Conservation (phyloP, 1,140 invertebrate genomes). For the Lutraria rhynchaena region DNA sequence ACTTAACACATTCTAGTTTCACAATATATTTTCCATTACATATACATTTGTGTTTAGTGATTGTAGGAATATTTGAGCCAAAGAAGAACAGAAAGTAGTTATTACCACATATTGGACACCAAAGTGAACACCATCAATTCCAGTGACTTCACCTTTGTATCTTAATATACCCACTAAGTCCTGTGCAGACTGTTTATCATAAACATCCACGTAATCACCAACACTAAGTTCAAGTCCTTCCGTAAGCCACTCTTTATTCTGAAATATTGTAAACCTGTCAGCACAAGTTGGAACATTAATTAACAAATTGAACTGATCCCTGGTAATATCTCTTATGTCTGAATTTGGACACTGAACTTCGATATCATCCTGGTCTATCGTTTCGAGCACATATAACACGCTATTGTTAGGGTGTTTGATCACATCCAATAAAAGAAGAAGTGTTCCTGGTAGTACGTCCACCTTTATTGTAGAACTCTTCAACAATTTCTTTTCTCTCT, state of each 20-base stretch:
- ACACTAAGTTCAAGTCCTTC: slow-evolving; percentile 69
- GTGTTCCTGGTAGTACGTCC: slow-evolving; percentile 73
- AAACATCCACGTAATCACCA: slow-evolving; percentile 72
- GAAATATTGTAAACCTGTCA: slow-evolving; percentile 74
- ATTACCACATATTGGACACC: slow-evolving; percentile 74
- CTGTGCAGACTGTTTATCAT: slow-evolving; percentile 69
- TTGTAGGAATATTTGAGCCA: not conserved
- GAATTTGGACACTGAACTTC: slow-evolving; percentile 64
- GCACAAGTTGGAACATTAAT: slow-evolving; percentile 73
- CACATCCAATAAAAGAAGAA: slow-evolving; percentile 61
- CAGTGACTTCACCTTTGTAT: slow-evolving; percentile 72
- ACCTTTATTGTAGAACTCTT: slow-evolving; percentile 62
- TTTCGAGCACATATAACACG: slow-evolving; percentile 63
- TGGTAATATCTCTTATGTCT: slow-evolving; percentile 63
- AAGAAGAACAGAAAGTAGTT: slow-evolving; percentile 15
- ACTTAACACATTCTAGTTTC: no score
- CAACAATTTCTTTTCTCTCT: slow-evolving; percentile 69
- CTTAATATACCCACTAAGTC: slow-evolving; percentile 70
- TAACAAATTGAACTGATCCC: slow-evolving; percentile 64
- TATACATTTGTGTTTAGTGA: no score
- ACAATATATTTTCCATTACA: no score
- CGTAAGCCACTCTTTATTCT: slow-evolving; percentile 72
- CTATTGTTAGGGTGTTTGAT: slow-evolving; percentile 39
- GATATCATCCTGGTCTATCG: slow-evolving; percentile 70
- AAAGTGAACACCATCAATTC: slow-evolving; percentile 74